These are phyloP conservation scores for Pegoplata infirma DNA, from an alignment of 2,888 invertebrate species.

Conservation along the genomic window DNA sequence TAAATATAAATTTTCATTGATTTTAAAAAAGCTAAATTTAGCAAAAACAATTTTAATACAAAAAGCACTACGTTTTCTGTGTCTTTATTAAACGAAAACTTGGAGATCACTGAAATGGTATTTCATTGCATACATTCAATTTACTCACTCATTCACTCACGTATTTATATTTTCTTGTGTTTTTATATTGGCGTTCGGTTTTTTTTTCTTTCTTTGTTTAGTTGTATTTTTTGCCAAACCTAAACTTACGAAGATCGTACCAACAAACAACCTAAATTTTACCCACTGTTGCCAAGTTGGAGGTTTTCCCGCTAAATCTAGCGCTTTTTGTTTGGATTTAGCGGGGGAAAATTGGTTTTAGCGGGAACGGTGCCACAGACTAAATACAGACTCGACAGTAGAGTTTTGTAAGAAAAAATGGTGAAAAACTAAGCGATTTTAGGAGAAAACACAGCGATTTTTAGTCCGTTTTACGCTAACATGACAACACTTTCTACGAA, in stretches of 20 bases:
- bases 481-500: no score
- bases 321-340: no score
- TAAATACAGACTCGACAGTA: no score
- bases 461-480: no score
- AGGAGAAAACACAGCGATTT: no score
- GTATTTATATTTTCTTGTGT: constrained; percentile 9
- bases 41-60: constrained; percentile 6
- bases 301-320: no score
- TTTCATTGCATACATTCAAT: constrained; percentile 40
- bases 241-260: constrained; percentile 14
- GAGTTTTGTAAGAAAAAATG: no score
- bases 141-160: constrained; percentile 10
- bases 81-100: constrained; percentile 47
- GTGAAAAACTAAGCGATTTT: no score
- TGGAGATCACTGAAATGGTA: constrained; percentile 51
- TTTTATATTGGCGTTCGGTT: constrained; percentile 25
- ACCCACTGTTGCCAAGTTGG: no score
- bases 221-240: constrained; percentile 27
- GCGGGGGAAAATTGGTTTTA: no score
- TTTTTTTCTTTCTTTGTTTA: constrained; percentile 43
- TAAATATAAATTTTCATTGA: not conserved
- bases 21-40: not conserved
- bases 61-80: not conserved
- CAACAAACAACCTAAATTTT: constrained; percentile 1
- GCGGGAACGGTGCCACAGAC: no score